Evolutionary conservation across 30 jellyfish, hydroid and myxozoan species (phyloP).

Genomic region (Aurelia sp.): DNA sequence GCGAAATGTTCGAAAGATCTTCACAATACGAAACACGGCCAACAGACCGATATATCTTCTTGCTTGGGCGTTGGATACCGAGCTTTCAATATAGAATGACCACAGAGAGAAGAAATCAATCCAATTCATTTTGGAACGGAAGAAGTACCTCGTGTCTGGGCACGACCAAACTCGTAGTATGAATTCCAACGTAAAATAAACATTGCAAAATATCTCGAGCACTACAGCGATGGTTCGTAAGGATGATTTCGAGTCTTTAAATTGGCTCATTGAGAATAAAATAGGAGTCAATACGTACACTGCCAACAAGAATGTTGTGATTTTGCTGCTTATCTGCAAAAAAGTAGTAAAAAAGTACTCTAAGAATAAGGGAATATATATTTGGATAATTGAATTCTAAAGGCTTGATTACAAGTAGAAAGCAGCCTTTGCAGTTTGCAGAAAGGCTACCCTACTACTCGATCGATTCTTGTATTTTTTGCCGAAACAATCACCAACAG

Average conservation of each 20-base stretch:
- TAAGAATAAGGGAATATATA: too few relatives aligned
- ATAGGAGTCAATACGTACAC: slow-evolving; percentile 77
- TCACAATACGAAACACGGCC: slow-evolving; percentile 91
- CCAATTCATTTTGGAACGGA: slow-evolving; percentile 75
- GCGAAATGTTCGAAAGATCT: slow-evolving; percentile 89
- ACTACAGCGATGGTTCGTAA: slow-evolving; percentile 25
- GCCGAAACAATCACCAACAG: too few relatives aligned
- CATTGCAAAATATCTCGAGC: slow-evolving; percentile 70
- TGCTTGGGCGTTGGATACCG: slow-evolving; percentile 29
- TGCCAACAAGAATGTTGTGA: slow-evolving; percentile 63
- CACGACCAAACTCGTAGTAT: slow-evolving; percentile 68
- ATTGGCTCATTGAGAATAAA: slow-evolving; percentile 67
- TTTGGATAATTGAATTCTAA: too few relatives aligned
- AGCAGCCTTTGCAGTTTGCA: too few relatives aligned
- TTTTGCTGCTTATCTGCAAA: slow-evolving; percentile 68
- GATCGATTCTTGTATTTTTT: too few relatives aligned
- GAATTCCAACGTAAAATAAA: slow-evolving; percentile 76
- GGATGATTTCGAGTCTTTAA: slow-evolving; percentile 31
- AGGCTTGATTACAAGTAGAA: too few relatives aligned
- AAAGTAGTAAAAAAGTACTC: background rate
- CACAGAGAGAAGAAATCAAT: slow-evolving; percentile 79
- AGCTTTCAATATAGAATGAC: slow-evolving; percentile 72
- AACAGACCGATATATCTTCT: slow-evolving; percentile 62
- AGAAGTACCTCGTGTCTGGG: slow-evolving; percentile 73
- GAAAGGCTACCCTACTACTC: too few relatives aligned